phyloP scores from a whole-genome alignment of 2,888 invertebrate genomes.

The Sepioteuthis lessoniana region DNA sequence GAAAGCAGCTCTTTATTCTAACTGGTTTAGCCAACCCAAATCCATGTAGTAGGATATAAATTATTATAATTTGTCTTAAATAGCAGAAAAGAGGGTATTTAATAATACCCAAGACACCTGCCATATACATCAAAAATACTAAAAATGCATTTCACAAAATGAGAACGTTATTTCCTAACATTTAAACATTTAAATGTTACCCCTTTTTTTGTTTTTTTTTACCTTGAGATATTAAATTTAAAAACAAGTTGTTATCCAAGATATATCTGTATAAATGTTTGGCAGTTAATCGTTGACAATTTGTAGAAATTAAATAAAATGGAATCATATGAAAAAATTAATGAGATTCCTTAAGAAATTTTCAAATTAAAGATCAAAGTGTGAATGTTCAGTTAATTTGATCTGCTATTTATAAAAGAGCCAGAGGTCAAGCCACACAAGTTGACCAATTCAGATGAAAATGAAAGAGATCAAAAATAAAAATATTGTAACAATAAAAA shows the following conservation, averaged over 20 bases:
- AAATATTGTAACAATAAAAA: not conserved
- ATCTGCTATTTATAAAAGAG: not conserved
- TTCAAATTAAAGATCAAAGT: not conserved
- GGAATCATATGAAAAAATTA: not conserved
- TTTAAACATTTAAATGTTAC: not conserved
- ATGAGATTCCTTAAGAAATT: not conserved
- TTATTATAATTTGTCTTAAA: too few relatives aligned
- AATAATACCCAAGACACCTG: not conserved
- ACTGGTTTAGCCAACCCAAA: too few relatives aligned
- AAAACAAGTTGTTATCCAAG: not conserved
- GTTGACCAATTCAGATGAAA: not conserved
- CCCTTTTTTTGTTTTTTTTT: not conserved
- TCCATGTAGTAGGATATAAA: too few relatives aligned
- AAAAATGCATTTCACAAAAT: not conserved
- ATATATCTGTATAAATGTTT: not conserved
- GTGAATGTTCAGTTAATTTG: not conserved
- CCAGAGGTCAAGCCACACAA: not conserved
- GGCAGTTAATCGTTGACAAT: not conserved
- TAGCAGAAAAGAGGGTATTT: not conserved
- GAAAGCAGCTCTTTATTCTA: too few relatives aligned
- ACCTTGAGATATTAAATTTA: not conserved
- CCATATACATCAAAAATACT: not conserved
- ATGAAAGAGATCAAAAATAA: not conserved
- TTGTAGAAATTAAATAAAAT: not conserved
- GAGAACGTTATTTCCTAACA: not conserved